Evolutionary conservation across 1,140 invertebrate species (phyloP), one percentile per base, ranked within the genome.

Genomic region (Brachionus manjavacas): DNA sequence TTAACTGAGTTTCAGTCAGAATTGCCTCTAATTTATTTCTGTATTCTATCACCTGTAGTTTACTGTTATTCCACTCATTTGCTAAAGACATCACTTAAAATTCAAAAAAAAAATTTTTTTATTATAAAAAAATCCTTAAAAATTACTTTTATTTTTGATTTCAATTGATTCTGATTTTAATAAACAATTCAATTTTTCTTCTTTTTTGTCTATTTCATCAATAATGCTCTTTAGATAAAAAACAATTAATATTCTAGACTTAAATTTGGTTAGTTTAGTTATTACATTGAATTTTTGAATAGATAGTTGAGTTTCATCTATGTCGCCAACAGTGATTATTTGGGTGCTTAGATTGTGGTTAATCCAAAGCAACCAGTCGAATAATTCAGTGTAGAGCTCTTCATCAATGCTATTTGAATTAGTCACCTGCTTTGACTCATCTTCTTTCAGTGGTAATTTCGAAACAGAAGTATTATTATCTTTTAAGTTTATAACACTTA

Each of bases 231-330:
- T 20, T 20, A 60, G 20, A 60, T 25, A 8, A 8, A 60, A n/a
- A 60, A 20, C 6, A 60, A 20, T 23, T 23, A 20, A 20, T 25
- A 9, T 23, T 60, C 1, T 9, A 8, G 20, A 9, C 0, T 68
- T 23, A 3, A 68, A 68, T 12, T 14, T 28, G n/a, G 2, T 31
- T 31, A 16, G n/a, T n/a, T 41, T 28, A 25, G 9, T 76, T 35
- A 6, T 35, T 76, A 76, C 72, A 25, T 76, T 76, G n/a, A 35
- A 76, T 76, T 76, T 76, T 14, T 76, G 46, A 28, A 76, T 76
- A 20, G 72, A 46, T 14, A 49, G 20, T 0, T 76, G 16, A 49
- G 46, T 76, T 25, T 76, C 72, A 20, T 76, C 72, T 14, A 49
- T 14, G 25, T 76, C 31, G 1, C 72, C 72, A 76, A 76, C n/a